Conservation (phyloP, 2,888 invertebrate species). For the Meiosimyza decipiens region DNA sequence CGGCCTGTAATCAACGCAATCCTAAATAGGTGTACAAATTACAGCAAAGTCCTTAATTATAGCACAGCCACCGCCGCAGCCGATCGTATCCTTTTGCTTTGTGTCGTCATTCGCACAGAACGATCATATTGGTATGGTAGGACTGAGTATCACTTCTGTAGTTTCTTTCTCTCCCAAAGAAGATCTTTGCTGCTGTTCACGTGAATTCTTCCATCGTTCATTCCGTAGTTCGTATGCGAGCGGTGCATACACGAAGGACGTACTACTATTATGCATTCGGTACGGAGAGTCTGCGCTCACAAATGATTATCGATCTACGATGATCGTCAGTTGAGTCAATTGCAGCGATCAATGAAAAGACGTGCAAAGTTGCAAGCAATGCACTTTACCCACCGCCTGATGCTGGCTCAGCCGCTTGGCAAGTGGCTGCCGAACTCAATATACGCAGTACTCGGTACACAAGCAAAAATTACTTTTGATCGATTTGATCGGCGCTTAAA, state of each 20-base stretch:
- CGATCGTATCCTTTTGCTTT: constrained; percentile 32
- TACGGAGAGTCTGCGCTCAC: constrained; percentile 48
- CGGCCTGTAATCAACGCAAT: constrained; percentile 68
- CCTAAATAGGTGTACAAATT: constrained; percentile 68
- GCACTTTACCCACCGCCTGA: neutral
- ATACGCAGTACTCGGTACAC: constrained; percentile 43
- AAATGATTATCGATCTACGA: constrained; percentile 22
- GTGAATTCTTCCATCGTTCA: constrained; percentile 27
- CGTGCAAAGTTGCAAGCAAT: constrained; percentile 20
- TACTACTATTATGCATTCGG: constrained; percentile 62
- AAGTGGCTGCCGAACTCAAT: constrained; percentile 50
- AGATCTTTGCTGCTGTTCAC: constrained; percentile 23
- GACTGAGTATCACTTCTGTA: neutral
- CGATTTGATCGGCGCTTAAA: constrained; percentile 67
- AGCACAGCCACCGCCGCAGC: constrained; percentile 60
- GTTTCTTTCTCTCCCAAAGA: neutral
- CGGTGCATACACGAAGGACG: constrained; percentile 48
- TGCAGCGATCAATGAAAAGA: constrained; percentile 19
- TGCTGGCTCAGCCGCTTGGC: no score
- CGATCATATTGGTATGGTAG: no score
- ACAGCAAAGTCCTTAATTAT: constrained; percentile 67
- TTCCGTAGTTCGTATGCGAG: constrained; percentile 33
- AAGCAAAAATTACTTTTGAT: constrained; percentile 65
- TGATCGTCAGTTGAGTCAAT: constrained; percentile 20
- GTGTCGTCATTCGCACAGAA: no score